Percentiles rank a stretch among this genome's conserved stretches.
Evolutionary conservation across 1,140 invertebrate species (phyloP).

Genomic region (Coptotermes formosanus): DNA sequence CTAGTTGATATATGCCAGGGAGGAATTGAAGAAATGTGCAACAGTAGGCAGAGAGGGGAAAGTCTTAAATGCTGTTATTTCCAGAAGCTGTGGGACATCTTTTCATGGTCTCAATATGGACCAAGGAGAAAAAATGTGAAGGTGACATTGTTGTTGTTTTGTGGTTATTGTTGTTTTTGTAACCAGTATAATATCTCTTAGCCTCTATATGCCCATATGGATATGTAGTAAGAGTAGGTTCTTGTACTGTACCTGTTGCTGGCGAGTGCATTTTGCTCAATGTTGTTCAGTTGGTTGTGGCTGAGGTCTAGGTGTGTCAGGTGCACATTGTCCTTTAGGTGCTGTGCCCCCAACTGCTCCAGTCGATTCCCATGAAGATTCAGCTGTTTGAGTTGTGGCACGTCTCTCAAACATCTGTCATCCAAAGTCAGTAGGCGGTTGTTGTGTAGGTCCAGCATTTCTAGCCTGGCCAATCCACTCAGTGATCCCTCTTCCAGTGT

Average conservation of each 20-base stretch:
- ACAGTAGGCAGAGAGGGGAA: too few species aligned
- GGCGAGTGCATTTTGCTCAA: slow-evolving; percentile 62
- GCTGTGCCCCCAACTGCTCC: slow-evolving; percentile 63
- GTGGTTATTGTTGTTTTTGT: background rate
- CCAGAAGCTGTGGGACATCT: too few species aligned
- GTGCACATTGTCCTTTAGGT: slow-evolving; percentile 63
- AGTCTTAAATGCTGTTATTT: too few species aligned
- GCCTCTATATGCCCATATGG: background rate
- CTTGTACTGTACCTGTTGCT: slow-evolving; percentile 51
- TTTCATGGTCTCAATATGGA: too few species aligned
- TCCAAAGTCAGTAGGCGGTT: slow-evolving; percentile 70
- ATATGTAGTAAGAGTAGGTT: background rate
- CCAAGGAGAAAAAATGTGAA: too few species aligned
- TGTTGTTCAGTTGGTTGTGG: slow-evolving; percentile 70
- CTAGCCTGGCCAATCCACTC: slow-evolving; percentile 65
- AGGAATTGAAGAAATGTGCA: too few species aligned
- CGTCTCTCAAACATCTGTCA: slow-evolving; percentile 62
- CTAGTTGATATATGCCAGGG: too few species aligned
- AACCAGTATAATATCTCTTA: background rate
- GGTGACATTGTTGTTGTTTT: too few species aligned
- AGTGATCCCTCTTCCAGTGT: slow-evolving; percentile 68
- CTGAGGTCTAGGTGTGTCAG: slow-evolving; percentile 72
- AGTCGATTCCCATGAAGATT: slow-evolving; percentile 75
- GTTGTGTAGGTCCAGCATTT: slow-evolving; percentile 72
- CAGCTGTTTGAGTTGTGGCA: slow-evolving; percentile 63